A percentile compares a stretch with the other conserved stretches of the same genome.
Evolutionary conservation across 1,140 invertebrate species (phyloP).

Genomic region (Harlomillsia oculata): DNA sequence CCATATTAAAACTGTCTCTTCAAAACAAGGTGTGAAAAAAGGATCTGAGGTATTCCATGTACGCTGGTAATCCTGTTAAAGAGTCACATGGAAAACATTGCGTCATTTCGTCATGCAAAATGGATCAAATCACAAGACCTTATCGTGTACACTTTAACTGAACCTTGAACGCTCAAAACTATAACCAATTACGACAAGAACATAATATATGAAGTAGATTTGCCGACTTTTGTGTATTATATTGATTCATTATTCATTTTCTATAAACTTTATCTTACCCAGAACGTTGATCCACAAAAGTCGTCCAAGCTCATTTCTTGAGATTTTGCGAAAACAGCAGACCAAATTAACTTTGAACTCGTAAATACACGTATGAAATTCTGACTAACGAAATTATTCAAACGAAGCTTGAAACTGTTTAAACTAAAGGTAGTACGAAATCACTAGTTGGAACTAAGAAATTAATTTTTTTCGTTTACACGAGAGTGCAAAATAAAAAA

Average conservation of each 20-base stretch:
- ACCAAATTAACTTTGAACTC: no score
- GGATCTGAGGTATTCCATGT: conserved; percentile 75
- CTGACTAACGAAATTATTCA: no score
- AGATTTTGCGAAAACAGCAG: neutral
- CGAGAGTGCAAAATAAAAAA: no score
- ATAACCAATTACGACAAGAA: neutral
- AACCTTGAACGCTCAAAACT: neutral
- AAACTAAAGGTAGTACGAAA: no score
- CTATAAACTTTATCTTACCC: no score
- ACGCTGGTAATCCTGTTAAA: conserved; percentile 53
- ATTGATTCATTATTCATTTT: no score
- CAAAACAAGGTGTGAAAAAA: conserved; percentile 75
- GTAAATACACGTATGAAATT: no score
- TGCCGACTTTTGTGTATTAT: neutral
- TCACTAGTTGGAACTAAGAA: no score
- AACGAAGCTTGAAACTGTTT: no score
- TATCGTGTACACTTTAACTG: neutral
- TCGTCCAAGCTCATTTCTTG: conserved; percentile 4
- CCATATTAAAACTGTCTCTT: conserved; percentile 77
- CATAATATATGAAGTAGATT: neutral
- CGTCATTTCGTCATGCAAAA: neutral
- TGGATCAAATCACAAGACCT: neutral
- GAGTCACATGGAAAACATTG: neutral
- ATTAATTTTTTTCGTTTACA: no score
- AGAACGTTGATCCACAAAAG: conserved; percentile 19